Base-by-base conservation (phyloP, 2,113 vertebrate species). In the Calonectris borealis region DNA sequence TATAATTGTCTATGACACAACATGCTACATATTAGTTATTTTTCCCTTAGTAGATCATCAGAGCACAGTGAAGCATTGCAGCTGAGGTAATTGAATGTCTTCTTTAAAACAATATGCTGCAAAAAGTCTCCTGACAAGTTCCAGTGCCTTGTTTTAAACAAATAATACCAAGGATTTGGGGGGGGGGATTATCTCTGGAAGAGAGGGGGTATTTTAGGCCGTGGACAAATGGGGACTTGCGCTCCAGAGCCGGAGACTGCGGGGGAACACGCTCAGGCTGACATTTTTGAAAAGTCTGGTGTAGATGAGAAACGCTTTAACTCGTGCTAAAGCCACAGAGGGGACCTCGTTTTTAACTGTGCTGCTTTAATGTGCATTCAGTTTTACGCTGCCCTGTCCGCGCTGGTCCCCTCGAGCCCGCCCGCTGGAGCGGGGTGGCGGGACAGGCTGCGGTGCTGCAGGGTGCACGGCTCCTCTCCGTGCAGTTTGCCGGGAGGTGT, bases 1-100 rank as follows among this genome's bases (percentile, higher is more conserved):
- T 93, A 83, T 97, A 97, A 97, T 97, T 95, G 94, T 92, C 97
- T 95, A 96, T 64, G 80, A 97, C 96, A 96, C 94, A 91, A 96
- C 77, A 93, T 34, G 92, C 93, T 81, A 73, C 85, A 81, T 90
- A 95, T 96, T 91, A 95, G 94, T 96, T 86, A 85, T 94, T 93
- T 95, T 93, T 95, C 96, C 93, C 92, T 95, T 95, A 93, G 90
- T 91, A 93, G 95, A 97, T 97, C 96, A 93, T 97, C 96, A 70
- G 96, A 97, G 92, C 96, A 96, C 88, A 83, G 46, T 89, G 58
- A 81, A 94, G 94, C 91, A 68, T 77, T 71, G 80, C 46, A 48
- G 91, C 93, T 31, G 94, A 96, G 96, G 94, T 97, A 91, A 97
- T 84, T 89, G 95, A 96, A 96, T 90, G 90, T 94, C 95, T 97